Base-by-base conservation (phyloP, 1,140 invertebrate genomes). In the Atta texana region DNA sequence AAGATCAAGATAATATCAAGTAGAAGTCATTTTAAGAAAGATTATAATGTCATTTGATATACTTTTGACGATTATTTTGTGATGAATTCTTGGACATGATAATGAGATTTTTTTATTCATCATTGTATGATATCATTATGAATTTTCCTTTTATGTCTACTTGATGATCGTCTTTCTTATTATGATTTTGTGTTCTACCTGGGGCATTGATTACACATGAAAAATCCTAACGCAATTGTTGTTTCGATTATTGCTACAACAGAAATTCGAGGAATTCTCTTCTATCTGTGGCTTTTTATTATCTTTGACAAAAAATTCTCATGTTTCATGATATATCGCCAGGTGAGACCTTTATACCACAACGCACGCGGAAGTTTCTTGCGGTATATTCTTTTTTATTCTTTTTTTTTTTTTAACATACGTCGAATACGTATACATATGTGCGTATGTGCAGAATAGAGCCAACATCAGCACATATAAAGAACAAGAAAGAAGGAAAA, bases 361-460 rank as follows among this genome's bases (percentile, higher is more conserved):
- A 21, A 63, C 31, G 72, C 24, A 89, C 66, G 66, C 78, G 85
- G 78, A 89, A 90, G 84, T 59, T 76, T 68, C 51, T 86, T 72
- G 61, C 53, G 7, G 55, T 72, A 24, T 44, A 5, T 68, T n/a
- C 12, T 51, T 69, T 69, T 49, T 24, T 1, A 49, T 24, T 89
- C 31, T 66, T 53, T 59, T 63, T 57, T 39, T 86, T 69, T 87
- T 68, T 77, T 53, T 76, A 59, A 53, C 59, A 8, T 55, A 8
- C 31, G 12, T 75, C 55, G 5, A 49, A 24, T 24, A 24, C 24
- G 24, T 24, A 24, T 24, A 24, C 24, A 24, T 24, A 7, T 39
- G 7, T 61, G 51, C 14, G 84, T 68, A 75, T 63, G 24, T 21
- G 63, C 51, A 61, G 88, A 72, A 87, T 87, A 63, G 71, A 85